phyloP scores from a whole-genome alignment of 1,140 invertebrate species.

The Leguminivora glycinivorella region DNA sequence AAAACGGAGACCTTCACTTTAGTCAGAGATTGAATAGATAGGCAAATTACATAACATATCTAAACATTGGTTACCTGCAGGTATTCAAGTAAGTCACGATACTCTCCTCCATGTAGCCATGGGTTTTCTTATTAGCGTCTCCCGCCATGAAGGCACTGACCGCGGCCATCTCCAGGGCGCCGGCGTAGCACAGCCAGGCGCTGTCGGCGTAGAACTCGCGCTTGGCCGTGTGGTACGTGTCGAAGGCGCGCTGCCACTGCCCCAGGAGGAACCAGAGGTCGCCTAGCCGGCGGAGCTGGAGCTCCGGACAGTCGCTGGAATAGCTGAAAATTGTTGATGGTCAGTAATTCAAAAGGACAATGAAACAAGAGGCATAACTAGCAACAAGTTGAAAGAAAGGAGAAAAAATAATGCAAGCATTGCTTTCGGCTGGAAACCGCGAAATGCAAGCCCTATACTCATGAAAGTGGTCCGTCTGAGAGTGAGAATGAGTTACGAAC shows the following conservation, averaged over 20 bases:
- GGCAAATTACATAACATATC: neutral
- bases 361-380: no score
- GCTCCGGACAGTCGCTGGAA: constrained; percentile 92
- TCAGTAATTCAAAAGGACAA: neutral
- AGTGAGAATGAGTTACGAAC: no score
- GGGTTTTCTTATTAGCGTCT: constrained; percentile 86
- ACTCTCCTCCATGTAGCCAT: constrained; percentile 96
- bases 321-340: constrained; percentile 80
- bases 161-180: constrained; percentile 97
- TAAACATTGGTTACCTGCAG: constrained; percentile 83
- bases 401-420: no score
- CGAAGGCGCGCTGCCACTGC: constrained; percentile 94
- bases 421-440: no score
- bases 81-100: constrained; percentile 93
- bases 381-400: no score
- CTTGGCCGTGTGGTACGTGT: constrained; percentile 96
- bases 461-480: no score
- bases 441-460: no score
- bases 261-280: constrained; percentile 98
- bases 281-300: constrained; percentile 94
- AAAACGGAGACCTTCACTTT: no score
- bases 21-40: no score
- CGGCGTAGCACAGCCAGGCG: constrained; percentile 98
- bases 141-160: constrained; percentile 94
- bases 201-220: constrained; percentile 97